Base-by-base conservation (phyloP, 2,797 vertebrate genomes). In the Xerus rutilus region DNA sequence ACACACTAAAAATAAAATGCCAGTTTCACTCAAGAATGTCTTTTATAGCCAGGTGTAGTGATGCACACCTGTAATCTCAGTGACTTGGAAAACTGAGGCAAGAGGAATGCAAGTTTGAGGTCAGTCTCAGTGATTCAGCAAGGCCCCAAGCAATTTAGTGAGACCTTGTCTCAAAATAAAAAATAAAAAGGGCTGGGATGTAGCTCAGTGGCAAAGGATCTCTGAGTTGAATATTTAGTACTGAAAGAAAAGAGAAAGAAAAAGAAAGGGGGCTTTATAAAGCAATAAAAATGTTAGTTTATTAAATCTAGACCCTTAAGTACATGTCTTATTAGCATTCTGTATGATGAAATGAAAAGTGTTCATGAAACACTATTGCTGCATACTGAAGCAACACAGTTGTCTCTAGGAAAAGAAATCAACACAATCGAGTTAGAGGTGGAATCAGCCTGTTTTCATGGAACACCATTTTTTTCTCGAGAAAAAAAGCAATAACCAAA, bases 401-500 rank as follows among this genome's bases (percentile, higher is more conserved):
- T 89, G 12, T 73, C 7, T 47, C 74, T 12, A 35, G 30, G 74
- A 49, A 79, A 96, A 64, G 49, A 49, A 90, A 45, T 43, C 12
- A 17, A 52, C 39, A 54, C 28, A 62, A 72, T 10, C 39, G 43
- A 69, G 15, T 73, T 87, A 57, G 23, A 87, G 70, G 52, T 23
- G 17, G 13, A 89, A 84, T 10, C 67, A 35, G 20, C 32, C 65
- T 43, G 30, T 67, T 65, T 91, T 76, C 81, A 87, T 20, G 8
- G 39, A 93, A 76, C 12, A 43, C 76, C 21, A 77, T 94, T 84
- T 96, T 83, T 70, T 35, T 14, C 39, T 76, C 65, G 81, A 76
- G 74, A 92, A 83, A 96, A 52, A 72, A 10, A 59, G 12, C 21
- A 35, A 89, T 45, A 95, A 69, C 62, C 7, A 89, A 94, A 65